Conservation (phyloP, 2,113 vertebrate genomes). For the Pandion haliaetus region DNA sequence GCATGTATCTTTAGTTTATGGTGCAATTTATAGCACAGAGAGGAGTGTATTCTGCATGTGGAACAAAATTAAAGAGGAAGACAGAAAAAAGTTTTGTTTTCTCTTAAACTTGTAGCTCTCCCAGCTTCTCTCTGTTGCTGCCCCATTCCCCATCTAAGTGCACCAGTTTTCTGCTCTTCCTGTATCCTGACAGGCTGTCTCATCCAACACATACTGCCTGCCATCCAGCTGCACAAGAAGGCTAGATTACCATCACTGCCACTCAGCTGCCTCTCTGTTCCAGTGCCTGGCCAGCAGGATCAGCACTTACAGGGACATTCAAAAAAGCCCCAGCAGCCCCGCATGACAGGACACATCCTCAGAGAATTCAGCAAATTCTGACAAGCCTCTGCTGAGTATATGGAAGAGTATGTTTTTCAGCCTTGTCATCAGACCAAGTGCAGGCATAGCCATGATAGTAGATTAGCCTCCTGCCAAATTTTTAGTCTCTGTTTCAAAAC, state of each 20-base stretch:
- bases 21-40: neutral
- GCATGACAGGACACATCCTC: neutral
- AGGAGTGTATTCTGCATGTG: neutral
- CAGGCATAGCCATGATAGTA: neutral
- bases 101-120: neutral
- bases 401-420: neutral
- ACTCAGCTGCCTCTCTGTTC: neutral
- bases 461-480: neutral
- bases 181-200: neutral
- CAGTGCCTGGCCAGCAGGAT: neutral
- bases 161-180: neutral
- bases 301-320: neutral
- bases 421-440: neutral
- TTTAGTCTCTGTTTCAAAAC: neutral
- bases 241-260: neutral
- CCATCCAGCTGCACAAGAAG: fast-evolving
- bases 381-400: neutral
- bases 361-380: neutral
- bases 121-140: neutral
- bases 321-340: neutral
- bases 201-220: neutral
- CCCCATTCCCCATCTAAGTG: neutral
- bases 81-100: neutral
- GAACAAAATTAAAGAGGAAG: neutral
- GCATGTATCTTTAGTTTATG: neutral